Percentiles rank a stretch among this genome's conserved stretches.
Evolutionary conservation across 2,888 invertebrate genomes (phyloP).

Genomic region (Ormyrus thymus): DNA sequence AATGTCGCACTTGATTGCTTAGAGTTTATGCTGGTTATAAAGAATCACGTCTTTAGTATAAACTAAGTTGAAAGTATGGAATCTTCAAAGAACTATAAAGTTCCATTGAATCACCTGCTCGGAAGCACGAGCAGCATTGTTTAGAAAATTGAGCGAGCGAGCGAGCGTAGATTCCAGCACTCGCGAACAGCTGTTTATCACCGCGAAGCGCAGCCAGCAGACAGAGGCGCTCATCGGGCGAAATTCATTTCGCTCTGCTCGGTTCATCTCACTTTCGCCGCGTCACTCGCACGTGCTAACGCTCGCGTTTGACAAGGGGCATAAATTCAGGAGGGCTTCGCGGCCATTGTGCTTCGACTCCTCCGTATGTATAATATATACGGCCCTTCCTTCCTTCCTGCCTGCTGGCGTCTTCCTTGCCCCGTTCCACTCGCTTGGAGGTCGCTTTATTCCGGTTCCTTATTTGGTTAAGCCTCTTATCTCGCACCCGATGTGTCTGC

Average conservation of each 20-base stretch:
- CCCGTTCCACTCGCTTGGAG: conserved; percentile 17
- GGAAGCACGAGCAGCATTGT: too few species aligned
- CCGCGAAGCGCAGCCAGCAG: background rate
- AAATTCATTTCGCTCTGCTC: conserved; percentile 13
- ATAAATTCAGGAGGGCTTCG: conserved; percentile 22
- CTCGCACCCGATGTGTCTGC: conserved; percentile 15
- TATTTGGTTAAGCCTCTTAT: conserved; percentile 55
- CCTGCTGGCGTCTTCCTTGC: conserved; percentile 11
- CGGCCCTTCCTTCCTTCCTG: conserved; percentile 9
- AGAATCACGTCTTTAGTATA: too few species aligned
- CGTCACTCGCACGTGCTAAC: conserved; percentile 7
- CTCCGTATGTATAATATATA: background rate
- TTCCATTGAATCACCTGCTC: too few species aligned
- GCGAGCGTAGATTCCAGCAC: too few species aligned
- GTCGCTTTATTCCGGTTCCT: conserved; percentile 48
- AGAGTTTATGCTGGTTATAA: too few species aligned
- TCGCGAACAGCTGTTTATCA: conserved; percentile 7
- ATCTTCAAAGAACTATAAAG: too few species aligned
- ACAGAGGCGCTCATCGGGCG: too few species aligned
- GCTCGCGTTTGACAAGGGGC: conserved; percentile 19
- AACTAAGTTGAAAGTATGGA: too few species aligned
- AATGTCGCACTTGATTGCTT: too few species aligned
- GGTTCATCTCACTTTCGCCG: background rate
- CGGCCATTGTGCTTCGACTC: background rate
- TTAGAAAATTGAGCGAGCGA: too few species aligned